phyloP scores from a whole-genome alignment of 2,888 invertebrate species.

The Tetranychus truncatus region DNA sequence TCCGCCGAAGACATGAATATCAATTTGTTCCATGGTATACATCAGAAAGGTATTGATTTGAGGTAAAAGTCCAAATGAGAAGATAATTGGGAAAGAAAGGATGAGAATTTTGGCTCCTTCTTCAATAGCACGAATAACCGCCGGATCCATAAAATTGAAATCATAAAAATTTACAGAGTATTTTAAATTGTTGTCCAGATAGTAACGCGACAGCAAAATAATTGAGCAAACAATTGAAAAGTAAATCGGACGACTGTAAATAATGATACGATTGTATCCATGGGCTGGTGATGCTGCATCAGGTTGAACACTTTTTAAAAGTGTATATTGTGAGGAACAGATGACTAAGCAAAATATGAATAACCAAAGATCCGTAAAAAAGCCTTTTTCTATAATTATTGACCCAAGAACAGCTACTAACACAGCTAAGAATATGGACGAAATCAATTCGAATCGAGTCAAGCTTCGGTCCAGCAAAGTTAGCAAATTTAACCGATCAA shows the following conservation, averaged over 20 bases:
- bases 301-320: constrained; percentile 92
- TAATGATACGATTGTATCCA: constrained; percentile 74
- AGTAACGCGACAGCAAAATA: constrained; percentile 14
- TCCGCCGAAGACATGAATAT: constrained; percentile 46
- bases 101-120: constrained; percentile 43
- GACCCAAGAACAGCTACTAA: constrained; percentile 69
- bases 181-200: background rate
- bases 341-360: constrained; percentile 94
- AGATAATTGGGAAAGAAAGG: constrained; percentile 75
- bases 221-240: constrained; percentile 54
- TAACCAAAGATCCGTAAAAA: constrained; percentile 77
- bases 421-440: constrained; percentile 63
- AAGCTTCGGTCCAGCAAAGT: constrained; percentile 82
- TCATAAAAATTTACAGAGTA: constrained; percentile 15
- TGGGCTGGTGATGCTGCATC: constrained; percentile 97
- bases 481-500: constrained; percentile 76
- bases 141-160: constrained; percentile 16
- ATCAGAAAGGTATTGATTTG: constrained; percentile 87
- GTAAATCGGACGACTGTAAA: constrained; percentile 64
- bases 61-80: constrained; percentile 85
- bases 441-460: constrained; percentile 56
- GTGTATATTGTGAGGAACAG: constrained; percentile 88
- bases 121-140: constrained; percentile 13
- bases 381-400: constrained; percentile 49
- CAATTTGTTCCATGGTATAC: constrained; percentile 79